phyloP scores from a whole-genome alignment of 2,797 vertebrate species.

The Ataeniobius toweri region DNA sequence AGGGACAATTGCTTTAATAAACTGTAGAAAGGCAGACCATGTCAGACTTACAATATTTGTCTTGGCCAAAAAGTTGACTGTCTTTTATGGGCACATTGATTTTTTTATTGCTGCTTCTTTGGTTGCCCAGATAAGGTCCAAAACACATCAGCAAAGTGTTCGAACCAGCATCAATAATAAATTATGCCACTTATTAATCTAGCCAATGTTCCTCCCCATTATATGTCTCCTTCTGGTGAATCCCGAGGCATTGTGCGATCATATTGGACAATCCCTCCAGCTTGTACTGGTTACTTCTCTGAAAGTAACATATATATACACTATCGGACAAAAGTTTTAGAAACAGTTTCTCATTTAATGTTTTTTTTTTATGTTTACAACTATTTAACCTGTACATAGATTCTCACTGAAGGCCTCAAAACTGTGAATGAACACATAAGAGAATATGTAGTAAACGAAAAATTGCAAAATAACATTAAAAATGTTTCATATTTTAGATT shows the following conservation, averaged over 20 bases:
- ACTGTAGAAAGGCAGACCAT: conserved; percentile 43
- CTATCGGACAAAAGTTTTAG: too few species aligned
- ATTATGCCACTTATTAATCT: conserved; percentile 16
- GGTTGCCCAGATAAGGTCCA: conserved; percentile 38
- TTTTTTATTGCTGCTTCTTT: conserved; percentile 46
- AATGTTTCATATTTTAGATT: too few species aligned
- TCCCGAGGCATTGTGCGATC: neutral
- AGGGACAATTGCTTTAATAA: conserved; percentile 59
- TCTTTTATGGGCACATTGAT: conserved; percentile 61
- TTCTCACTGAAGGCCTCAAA: too few species aligned
- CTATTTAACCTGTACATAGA: too few species aligned
- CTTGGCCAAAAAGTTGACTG: conserved; percentile 56
- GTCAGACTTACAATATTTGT: conserved; percentile 47
- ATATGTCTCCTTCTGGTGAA: conserved; percentile 4
- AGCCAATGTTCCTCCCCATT: neutral
- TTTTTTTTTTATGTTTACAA: too few species aligned
- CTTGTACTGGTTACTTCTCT: neutral
- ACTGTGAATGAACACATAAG: too few species aligned
- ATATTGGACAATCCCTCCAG: conserved; percentile 4
- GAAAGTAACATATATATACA: too few species aligned
- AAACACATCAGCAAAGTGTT: conserved; percentile 4
- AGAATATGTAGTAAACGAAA: too few species aligned
- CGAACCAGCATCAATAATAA: conserved; percentile 2
- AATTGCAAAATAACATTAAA: too few species aligned
- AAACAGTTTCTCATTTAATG: too few species aligned